Evolutionary conservation across 2,888 invertebrate genomes (phyloP).

Genomic region (Platycnemis pennipes): DNA sequence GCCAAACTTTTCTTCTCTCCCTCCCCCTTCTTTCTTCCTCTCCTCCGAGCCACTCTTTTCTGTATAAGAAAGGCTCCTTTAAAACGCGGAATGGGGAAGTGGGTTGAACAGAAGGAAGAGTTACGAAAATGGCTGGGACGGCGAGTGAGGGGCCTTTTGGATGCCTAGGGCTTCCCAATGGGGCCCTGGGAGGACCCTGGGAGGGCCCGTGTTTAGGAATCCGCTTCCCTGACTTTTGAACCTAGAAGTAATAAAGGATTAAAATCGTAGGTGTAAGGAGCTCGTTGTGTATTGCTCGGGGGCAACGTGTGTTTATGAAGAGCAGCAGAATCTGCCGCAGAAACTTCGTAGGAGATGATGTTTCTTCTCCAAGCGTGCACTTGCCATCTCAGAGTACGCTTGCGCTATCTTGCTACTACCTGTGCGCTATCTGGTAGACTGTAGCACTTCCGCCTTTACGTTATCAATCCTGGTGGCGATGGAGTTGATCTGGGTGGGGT

Average conservation of each 20-base stretch:
- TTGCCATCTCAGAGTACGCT: too few relatives aligned
- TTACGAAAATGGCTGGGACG: background rate
- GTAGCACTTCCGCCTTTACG: too few relatives aligned
- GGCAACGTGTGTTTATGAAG: background rate
- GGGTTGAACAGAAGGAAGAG: conserved; percentile 25
- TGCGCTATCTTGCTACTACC: too few relatives aligned
- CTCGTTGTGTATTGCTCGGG: background rate
- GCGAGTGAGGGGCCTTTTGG: background rate
- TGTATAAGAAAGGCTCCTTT: background rate
- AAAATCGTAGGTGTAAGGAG: background rate
- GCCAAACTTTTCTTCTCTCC: conserved; percentile 29
- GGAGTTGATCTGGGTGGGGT: too few relatives aligned
- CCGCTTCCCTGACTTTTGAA: background rate
- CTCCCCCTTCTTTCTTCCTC: background rate
- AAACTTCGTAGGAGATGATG: too few relatives aligned
- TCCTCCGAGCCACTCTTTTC: background rate
- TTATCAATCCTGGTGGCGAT: too few relatives aligned
- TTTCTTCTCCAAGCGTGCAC: too few relatives aligned
- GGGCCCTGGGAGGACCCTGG: background rate
- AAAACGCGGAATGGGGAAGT: conserved; percentile 32
- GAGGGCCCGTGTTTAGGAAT: background rate
- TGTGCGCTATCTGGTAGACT: too few relatives aligned
- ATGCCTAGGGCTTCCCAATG: background rate
- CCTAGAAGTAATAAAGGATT: background rate
- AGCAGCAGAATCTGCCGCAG: background rate